Percentiles rank a stretch among this genome's conserved stretches.
Conservation (phyloP, 1,140 invertebrate genomes). For the Oscheius sp. region DNA sequence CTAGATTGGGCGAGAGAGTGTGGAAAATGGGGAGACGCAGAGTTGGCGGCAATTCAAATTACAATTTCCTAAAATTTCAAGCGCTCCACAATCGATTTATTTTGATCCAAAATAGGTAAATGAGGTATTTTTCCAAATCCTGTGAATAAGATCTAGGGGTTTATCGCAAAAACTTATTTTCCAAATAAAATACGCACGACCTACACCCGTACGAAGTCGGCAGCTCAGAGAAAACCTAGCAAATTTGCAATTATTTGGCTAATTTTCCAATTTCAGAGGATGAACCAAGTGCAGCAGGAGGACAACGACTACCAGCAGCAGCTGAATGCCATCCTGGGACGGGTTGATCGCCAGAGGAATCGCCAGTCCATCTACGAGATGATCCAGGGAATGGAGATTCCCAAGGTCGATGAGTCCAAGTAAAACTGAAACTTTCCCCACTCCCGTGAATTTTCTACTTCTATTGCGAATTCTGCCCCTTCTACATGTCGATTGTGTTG, state of each 20-base stretch:
- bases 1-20: no score
- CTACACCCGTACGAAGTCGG: background rate
- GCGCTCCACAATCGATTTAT: no score
- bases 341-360: slow-evolving; percentile 32
- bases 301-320: slow-evolving; percentile 42
- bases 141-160: background rate
- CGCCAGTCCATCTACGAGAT: slow-evolving; percentile 38
- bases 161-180: no score
- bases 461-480: no score
- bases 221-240: background rate
- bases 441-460: no score
- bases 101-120: no score
- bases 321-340: slow-evolving; percentile 32
- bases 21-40: no score
- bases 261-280: slow-evolving; percentile 33
- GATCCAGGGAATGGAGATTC: slow-evolving; percentile 26
- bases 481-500: no score
- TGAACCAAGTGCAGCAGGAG: slow-evolving; percentile 37
- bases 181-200: background rate
- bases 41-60: no score
- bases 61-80: no score
- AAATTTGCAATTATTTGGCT: background rate
- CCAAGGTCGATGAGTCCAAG: slow-evolving; percentile 17
- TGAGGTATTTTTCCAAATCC: no score
- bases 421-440: no score